Conservation (phyloP, 1,140 invertebrate genomes). For the Drosophila rufa region DNA sequence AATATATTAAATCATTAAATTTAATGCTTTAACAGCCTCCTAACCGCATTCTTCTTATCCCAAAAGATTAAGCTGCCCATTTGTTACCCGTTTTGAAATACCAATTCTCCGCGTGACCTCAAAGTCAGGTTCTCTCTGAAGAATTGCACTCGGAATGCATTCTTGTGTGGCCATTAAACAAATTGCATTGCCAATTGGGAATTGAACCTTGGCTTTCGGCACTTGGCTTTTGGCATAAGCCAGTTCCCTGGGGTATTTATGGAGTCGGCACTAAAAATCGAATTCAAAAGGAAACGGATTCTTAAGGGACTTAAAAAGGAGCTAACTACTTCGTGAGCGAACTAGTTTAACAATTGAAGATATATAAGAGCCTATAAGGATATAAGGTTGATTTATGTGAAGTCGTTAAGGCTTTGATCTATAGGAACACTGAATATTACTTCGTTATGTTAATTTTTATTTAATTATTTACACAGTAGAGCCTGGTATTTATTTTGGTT, state of each 20-base stretch:
- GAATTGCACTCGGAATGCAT: conserved; percentile 59
- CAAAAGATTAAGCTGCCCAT: conserved; percentile 20
- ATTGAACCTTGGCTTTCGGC: conserved; percentile 38
- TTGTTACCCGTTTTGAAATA: conserved; percentile 20
- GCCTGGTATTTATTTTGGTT: neutral
- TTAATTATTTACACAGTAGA: too few species aligned
- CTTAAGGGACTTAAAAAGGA: conserved; percentile 3
- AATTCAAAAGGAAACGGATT: conserved; percentile 13
- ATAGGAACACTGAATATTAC: too few species aligned
- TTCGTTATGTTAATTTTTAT: too few species aligned
- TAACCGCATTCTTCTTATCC: conserved; percentile 3
- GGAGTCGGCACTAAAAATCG: neutral
- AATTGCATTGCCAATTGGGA: conserved; percentile 64
- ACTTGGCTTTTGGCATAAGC: conserved; percentile 24
- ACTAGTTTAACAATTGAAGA: conserved; percentile 4
- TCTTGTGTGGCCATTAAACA: conserved; percentile 54
- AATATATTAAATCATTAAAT: neutral
- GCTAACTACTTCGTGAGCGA: neutral
- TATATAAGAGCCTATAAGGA: neutral
- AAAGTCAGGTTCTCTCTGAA: conserved; percentile 33
- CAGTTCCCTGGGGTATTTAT: conserved; percentile 42
- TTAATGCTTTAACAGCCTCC: conserved; percentile 1
- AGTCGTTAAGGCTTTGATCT: neutral
- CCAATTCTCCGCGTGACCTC: conserved; percentile 33
- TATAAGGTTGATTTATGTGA: neutral